Base-by-base conservation (phyloP, 2,797 vertebrate species). In the Tragopan temminckii region DNA sequence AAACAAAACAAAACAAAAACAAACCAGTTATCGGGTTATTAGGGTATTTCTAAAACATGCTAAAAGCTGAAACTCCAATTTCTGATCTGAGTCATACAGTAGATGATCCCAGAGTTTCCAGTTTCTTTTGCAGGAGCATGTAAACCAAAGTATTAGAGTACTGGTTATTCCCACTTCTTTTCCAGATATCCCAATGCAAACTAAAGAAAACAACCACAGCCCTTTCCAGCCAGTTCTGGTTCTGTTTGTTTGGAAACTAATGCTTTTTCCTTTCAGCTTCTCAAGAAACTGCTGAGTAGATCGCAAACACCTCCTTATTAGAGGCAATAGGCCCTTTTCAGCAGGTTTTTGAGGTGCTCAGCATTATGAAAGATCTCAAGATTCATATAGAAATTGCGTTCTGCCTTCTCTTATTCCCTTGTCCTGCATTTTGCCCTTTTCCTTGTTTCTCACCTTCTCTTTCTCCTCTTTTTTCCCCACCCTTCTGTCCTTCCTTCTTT, bases 161-260 rank as follows among this genome's bases (percentile, higher is more conserved):
- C 23, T 71, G 16, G 67, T 23, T 91, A 33, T 70, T 82, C 63
- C 48, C 80, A 53, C 9, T 36, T 23, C 35, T 16, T 46, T 88
- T 90, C 71, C 75, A 94, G 21, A 72, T 15, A 88, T 46, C 40
- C 33, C 42, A 78, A 55, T 33, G 43, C 5, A 85, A 83, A 79
- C 4, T 33, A 27, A 43, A 58, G 19, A 10, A 5, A 40, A 77
- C 29, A 35, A 59, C 23, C n/a, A 53, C 23, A 82, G 45, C 13
- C 58, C 8, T 58, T 83, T 19, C 48, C 35, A 85, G 24, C 5
- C 14, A 43, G 38, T 62, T 64, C 59, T 55, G 21, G 35, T 46
- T 29, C 50, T 29, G 27, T 17, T 16, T 52, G 50, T 3, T 52
- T 57, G 50, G 25, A 52, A 29, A 29, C 50, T 29, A 52, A 52